Evolutionary conservation across 2,797 vertebrate genomes (phyloP).

Genomic region (Philypnodon macrostomus): DNA sequence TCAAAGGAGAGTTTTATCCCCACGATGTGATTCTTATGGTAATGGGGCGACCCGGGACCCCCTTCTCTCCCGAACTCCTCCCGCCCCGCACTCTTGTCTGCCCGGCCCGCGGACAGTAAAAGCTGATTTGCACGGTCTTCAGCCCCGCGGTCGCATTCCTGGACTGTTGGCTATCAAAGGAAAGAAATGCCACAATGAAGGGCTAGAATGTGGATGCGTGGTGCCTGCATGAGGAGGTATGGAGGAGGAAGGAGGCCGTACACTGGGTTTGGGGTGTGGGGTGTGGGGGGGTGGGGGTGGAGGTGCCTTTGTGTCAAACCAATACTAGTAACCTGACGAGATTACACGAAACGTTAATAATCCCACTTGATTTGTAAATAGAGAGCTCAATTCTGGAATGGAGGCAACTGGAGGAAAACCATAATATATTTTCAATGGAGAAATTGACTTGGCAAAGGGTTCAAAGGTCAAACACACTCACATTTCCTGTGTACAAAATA

Average conservation of each 20-base stretch:
- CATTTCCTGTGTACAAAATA: too few relatives aligned
- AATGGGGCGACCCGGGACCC: slow-evolving; percentile 79
- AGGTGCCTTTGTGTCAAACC: slow-evolving; percentile 70
- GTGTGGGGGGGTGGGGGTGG: not conserved
- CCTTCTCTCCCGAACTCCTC: slow-evolving; percentile 40
- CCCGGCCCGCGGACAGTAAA: slow-evolving; percentile 77
- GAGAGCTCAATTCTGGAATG: slow-evolving; percentile 11
- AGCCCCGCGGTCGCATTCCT: slow-evolving; percentile 77
- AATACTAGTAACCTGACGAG: slow-evolving; percentile 65
- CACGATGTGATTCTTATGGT: slow-evolving; percentile 83
- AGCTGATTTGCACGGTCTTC: slow-evolving; percentile 84
- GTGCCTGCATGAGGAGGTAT: slow-evolving; percentile 55
- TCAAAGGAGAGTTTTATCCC: slow-evolving; percentile 85
- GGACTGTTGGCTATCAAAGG: slow-evolving; percentile 74
- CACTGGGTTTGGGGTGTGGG: slow-evolving; percentile 38
- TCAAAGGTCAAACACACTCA: too few relatives aligned
- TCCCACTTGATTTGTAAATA: slow-evolving; percentile 50
- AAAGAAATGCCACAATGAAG: slow-evolving; percentile 73
- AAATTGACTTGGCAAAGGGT: too few relatives aligned
- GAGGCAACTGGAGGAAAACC: too few relatives aligned
- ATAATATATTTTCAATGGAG: too few relatives aligned
- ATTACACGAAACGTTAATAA: slow-evolving; percentile 69
- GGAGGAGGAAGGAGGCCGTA: slow-evolving; percentile 42
- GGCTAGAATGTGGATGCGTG: slow-evolving; percentile 56
- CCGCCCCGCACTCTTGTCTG: slow-evolving; percentile 74